phyloP scores from a whole-genome alignment of 2,113 vertebrate genomes.

The Vireo altiloquus region DNA sequence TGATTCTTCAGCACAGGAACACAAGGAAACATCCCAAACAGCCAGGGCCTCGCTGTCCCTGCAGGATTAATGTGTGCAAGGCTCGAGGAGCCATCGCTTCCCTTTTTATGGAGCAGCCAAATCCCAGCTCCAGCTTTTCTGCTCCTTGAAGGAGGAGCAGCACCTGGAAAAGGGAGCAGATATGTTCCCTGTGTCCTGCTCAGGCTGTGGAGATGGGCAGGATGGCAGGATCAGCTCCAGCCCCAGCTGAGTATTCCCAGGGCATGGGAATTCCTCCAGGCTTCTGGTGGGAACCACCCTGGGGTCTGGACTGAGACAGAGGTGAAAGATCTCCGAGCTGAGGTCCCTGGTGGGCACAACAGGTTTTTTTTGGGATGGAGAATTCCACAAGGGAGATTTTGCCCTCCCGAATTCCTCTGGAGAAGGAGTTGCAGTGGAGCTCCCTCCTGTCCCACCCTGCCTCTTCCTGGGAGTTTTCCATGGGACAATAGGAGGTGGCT shows the following conservation, averaged over 20 bases:
- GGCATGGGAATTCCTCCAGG: background rate
- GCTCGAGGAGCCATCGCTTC: background rate
- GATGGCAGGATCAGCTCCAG: background rate
- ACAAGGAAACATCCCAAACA: background rate
- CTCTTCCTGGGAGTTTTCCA: background rate
- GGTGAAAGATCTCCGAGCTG: background rate
- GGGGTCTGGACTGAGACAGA: background rate
- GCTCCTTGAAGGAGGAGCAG: background rate
- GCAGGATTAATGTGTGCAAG: background rate
- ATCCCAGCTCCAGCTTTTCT: background rate
- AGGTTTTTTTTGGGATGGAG: background rate
- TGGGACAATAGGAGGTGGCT: background rate
- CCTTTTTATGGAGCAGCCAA: accelerated
- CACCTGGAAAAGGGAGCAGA: background rate
- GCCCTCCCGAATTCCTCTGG: background rate
- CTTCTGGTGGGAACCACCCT: background rate
- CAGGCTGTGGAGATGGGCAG: background rate
- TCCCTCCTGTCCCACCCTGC: background rate
- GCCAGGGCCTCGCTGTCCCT: background rate
- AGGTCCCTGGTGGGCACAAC: background rate
- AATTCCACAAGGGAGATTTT: background rate
- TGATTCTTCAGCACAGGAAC: background rate
- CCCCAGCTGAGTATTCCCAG: background rate
- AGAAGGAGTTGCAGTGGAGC: background rate
- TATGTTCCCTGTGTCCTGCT: background rate